These are phyloP conservation scores for Lasiurus borealis DNA, from an alignment of 2,113 vertebrate species.

Conservation along the genomic window DNA sequence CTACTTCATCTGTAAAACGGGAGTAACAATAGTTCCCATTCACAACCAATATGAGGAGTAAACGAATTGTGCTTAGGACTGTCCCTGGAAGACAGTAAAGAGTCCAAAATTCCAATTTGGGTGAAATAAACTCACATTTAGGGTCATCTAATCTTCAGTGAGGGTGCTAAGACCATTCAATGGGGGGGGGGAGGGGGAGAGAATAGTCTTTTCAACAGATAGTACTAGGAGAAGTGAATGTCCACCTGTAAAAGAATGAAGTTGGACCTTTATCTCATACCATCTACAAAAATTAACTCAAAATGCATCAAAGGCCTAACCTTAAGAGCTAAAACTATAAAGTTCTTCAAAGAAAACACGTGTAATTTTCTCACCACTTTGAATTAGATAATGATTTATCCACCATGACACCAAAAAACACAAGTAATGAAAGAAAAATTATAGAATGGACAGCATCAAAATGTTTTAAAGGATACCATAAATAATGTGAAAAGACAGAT, in stretches of 20 bases:
- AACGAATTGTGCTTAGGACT: background rate
- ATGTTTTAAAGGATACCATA: conserved; percentile 34
- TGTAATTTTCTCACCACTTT: background rate
- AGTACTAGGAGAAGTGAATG: background rate
- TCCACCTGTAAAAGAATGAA: background rate
- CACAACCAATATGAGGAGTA: background rate
- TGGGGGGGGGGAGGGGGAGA: background rate
- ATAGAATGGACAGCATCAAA: background rate
- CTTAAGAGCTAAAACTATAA: background rate
- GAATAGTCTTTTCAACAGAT: background rate
- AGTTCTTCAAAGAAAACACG: background rate
- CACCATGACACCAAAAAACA: background rate
- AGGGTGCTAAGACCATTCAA: background rate
- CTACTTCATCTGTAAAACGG: background rate
- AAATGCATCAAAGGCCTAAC: background rate
- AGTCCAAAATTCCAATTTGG: background rate
- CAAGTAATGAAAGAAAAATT: background rate
- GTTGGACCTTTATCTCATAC: background rate
- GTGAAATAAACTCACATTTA: background rate
- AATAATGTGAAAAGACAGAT: background rate
- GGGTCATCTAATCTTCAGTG: background rate
- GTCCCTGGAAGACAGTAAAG: background rate
- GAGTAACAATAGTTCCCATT: background rate
- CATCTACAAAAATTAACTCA: background rate
- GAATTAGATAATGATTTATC: background rate